phyloP scores from a whole-genome alignment of 2,888 invertebrate genomes.

The Lasioglossum figueresi region DNA sequence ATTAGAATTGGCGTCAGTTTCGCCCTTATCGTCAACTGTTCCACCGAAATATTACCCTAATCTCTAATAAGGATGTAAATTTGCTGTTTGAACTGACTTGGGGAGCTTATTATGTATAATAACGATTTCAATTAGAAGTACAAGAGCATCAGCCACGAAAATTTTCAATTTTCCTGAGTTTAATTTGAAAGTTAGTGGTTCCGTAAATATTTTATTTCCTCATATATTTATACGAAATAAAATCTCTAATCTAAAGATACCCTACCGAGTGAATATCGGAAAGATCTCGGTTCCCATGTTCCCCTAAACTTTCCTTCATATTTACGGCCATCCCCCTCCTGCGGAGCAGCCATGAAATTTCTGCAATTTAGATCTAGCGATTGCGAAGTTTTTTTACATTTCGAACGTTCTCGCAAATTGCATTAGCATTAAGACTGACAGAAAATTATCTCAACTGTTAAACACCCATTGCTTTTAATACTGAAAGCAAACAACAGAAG shows the following conservation, averaged over 20 bases:
- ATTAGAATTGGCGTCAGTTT: neutral
- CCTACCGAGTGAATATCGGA: neutral
- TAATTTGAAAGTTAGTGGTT: neutral
- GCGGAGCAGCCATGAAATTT: neutral
- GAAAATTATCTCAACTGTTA: neutral
- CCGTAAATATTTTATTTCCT: neutral
- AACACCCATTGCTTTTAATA: neutral
- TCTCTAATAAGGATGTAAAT: neutral
- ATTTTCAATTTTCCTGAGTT: neutral
- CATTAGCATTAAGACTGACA: neutral
- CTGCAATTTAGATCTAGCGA: neutral
- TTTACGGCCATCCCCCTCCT: neutral
- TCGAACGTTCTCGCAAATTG: neutral
- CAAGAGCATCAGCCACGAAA: neutral
- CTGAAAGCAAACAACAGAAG: neutral
- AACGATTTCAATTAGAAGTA: neutral
- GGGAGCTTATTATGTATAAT: neutral
- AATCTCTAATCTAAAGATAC: neutral
- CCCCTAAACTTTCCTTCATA: neutral
- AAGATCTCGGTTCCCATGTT: neutral
- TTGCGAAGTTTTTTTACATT: neutral
- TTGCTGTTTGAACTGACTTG: neutral
- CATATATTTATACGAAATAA: neutral
- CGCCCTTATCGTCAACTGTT: neutral
- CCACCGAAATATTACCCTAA: neutral